Evolutionary conservation across 2,797 vertebrate species (phyloP), one percentile per base, ranked within the genome.

Genomic region (Syndactyla subalaris): DNA sequence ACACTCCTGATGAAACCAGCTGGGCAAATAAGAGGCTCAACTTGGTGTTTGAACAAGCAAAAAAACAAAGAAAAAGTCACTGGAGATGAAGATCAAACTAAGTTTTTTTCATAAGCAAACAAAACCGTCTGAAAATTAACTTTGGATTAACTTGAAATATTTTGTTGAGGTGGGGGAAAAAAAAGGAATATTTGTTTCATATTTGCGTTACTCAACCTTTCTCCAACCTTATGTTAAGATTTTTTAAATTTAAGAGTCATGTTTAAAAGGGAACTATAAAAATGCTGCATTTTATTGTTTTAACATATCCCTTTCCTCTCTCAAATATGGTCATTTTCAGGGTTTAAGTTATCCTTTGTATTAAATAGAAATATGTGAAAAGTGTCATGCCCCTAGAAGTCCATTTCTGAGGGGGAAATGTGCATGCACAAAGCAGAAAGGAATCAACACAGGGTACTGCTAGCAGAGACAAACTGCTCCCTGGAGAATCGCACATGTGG

Each of bases 21-120:
- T 95, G 95, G 85, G 88, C 90, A 97, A 95, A 96, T 96, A 95
- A 82, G 66, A 62, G 74, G 78, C 93, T 81, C 74, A 76, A 88
- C 88, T 85, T 93, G 77, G 63, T n/a, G 7, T 92, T 79, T 96
- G 88, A 92, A 84, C 86, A 96, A 94, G 89, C 45, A 85, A 79
- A 87, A 41, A 29, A 63, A 79, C 83, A 94, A 91, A 85, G 88
- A 55, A 88, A 94, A 93, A 85, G 92, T 70, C 94, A 86, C 48
- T 38, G 38, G 67, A 89, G 76, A 91, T 71, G 72, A 95, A 96
- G 88, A 91, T 29, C 67, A 70, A 55, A 49, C 45, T 65, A 57
- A 20, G 9, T 9, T 54, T 66, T 80, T 62, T 83, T 70, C 27
- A 39, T 68, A 75, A 88, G 58, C 85, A 93, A 96, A 93, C 39